Percentiles rank a stretch among this genome's conserved stretches.
phyloP scores from a whole-genome alignment of 2,113 vertebrate species.

The Barbus barbus region DNA sequence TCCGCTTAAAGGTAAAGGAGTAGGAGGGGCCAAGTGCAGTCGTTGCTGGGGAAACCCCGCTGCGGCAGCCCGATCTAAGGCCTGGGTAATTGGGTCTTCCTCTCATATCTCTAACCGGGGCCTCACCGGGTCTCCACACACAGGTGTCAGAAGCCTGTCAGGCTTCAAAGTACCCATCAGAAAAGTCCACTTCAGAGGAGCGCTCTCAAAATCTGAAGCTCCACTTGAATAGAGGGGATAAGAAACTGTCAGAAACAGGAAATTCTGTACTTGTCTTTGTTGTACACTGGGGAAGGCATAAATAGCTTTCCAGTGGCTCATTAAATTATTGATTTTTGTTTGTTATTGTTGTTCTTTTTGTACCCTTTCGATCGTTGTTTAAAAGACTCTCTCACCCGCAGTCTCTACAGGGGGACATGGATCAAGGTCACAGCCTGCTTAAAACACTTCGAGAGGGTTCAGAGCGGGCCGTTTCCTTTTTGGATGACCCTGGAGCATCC shows the following conservation, averaged over 20 bases:
- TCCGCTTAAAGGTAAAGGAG: slow-evolving; percentile 16
- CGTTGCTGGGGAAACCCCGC: slow-evolving; percentile 72
- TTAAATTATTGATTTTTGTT: slow-evolving; percentile 23
- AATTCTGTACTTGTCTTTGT: neutral
- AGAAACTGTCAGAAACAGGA: slow-evolving; percentile 19
- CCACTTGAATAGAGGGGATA: neutral
- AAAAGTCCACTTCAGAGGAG: slow-evolving; percentile 39
- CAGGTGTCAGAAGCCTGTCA: slow-evolving; percentile 66
- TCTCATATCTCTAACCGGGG: slow-evolving; percentile 69
- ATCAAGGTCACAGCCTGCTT: slow-evolving; percentile 86
- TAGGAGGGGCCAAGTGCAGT: slow-evolving; percentile 24
- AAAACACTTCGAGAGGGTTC: slow-evolving; percentile 88
- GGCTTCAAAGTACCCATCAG: slow-evolving; percentile 68
- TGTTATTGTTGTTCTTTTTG: slow-evolving; percentile 5
- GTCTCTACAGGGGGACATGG: slow-evolving; percentile 83
- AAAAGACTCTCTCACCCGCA: slow-evolving; percentile 48
- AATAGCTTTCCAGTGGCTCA: neutral
- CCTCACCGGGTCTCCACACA: slow-evolving; percentile 56
- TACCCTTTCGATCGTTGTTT: slow-evolving; percentile 11
- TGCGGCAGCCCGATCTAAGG: slow-evolving; percentile 70
- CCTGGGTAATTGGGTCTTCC: slow-evolving; percentile 75
- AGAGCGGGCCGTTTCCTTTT: slow-evolving; percentile 81
- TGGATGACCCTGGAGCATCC: slow-evolving; percentile 81
- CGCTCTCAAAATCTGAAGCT: slow-evolving; percentile 31
- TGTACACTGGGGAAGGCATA: slow-evolving; percentile 19